Conservation (phyloP, 1,140 invertebrate species). For the silkworm (Bombyx mori) region DNA sequence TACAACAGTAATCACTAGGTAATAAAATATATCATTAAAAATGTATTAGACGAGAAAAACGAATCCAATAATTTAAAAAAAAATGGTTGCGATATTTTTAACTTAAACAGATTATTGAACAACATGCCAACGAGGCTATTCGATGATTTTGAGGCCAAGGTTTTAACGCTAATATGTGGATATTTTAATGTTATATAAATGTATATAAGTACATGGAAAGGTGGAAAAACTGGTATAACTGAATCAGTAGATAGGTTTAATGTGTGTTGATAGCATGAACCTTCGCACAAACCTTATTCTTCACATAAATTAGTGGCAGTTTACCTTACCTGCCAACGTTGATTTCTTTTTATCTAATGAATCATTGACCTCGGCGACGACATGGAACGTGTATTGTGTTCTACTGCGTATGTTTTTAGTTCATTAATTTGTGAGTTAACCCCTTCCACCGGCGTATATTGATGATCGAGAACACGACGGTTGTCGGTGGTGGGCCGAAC, state of each 20-base stretch:
- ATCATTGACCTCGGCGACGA: constrained; percentile 12
- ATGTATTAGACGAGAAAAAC: constrained; percentile 7
- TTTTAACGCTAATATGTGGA: constrained; percentile 52
- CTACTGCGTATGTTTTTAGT: constrained; percentile 21
- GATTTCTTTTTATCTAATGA: constrained; percentile 8
- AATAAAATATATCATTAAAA: constrained; percentile 3
- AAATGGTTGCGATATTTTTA: constrained; percentile 52
- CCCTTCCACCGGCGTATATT: constrained; percentile 31
- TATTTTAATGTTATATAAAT: constrained; percentile 43
- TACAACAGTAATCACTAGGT: neutral
- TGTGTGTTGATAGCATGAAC: constrained; percentile 4
- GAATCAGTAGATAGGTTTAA: constrained; percentile 6
- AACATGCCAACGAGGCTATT: constrained; percentile 45
- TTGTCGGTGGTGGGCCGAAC: constrained; percentile 12
- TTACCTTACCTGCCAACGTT: constrained; percentile 7
- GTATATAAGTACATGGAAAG: constrained; percentile 25
- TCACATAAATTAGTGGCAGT: constrained; percentile 16
- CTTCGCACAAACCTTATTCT: constrained; percentile 7
- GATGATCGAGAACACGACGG: constrained; percentile 26
- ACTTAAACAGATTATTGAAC: constrained; percentile 54
- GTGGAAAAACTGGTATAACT: constrained; percentile 21
- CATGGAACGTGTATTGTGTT: constrained; percentile 11
- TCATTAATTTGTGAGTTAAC: constrained; percentile 37
- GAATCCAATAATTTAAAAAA: constrained; percentile 24
- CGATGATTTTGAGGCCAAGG: constrained; percentile 60